phyloP scores from a whole-genome alignment of 1,140 invertebrate species.

The Drosophila ficusphila region DNA sequence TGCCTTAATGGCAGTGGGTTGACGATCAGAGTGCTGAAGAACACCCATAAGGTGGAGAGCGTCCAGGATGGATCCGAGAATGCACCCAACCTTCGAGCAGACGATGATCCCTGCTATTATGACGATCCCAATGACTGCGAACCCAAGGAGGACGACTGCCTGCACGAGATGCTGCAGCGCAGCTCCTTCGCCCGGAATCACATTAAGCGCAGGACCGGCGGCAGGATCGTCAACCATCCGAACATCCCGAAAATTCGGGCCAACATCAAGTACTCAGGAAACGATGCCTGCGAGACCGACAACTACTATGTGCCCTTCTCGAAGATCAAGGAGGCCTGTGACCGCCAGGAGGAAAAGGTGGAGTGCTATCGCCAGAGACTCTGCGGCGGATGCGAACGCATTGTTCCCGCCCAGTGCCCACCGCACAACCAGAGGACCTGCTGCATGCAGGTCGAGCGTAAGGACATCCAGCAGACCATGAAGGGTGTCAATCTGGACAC shows the following conservation, averaged over 20 bases:
- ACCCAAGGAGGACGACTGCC: constrained; percentile 10
- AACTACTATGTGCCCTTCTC: constrained; percentile 76
- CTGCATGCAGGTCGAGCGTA: constrained; percentile 70
- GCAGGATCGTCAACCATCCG: constrained; percentile 72
- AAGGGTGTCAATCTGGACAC: constrained; percentile 76
- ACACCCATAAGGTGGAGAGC: constrained; percentile 76
- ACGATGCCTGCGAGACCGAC: constrained; percentile 65
- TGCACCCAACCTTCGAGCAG: constrained; percentile 14
- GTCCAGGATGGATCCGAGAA: constrained; percentile 52
- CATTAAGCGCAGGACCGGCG: constrained; percentile 69
- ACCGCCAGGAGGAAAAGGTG: constrained; percentile 53
- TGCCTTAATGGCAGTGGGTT: constrained; percentile 80
- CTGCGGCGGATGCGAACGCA: constrained; percentile 30
- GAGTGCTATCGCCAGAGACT: constrained; percentile 68
- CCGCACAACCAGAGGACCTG: constrained; percentile 48
- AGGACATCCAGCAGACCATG: constrained; percentile 72
- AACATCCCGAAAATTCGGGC: constrained; percentile 75
- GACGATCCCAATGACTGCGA: constrained; percentile 26
- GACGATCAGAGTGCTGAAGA: constrained; percentile 77
- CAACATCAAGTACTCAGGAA: constrained; percentile 80
- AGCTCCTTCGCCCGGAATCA: constrained; percentile 72
- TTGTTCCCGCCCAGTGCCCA: constrained; percentile 26
- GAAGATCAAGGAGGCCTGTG: constrained; percentile 71
- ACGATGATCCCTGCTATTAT: constrained; percentile 51
- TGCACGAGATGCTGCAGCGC: constrained; percentile 66